phyloP scores from a whole-genome alignment of 1,140 invertebrate genomes.

The Cryptotermes secundus region DNA sequence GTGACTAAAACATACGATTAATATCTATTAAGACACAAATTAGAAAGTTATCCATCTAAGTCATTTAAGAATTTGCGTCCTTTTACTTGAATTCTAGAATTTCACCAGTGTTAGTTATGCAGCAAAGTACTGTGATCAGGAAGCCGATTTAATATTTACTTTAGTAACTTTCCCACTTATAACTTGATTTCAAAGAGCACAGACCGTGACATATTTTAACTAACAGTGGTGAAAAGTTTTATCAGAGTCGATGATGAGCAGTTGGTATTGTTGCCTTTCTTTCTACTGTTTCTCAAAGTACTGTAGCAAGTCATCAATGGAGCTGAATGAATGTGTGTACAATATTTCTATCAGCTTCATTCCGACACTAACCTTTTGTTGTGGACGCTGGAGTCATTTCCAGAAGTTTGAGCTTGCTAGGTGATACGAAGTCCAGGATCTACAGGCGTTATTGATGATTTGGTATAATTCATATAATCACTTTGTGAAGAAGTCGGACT shows the following conservation, averaged over 20 bases:
- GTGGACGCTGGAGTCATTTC: not conserved
- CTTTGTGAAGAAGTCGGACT: not conserved
- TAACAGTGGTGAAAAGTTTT: not conserved
- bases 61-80: not conserved
- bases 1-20: not conserved
- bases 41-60: no score
- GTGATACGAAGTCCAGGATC: not conserved
- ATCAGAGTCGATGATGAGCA: not conserved
- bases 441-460: no score
- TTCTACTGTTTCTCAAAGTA: not conserved
- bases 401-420: not conserved
- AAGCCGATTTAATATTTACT: not conserved
- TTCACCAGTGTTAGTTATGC: not conserved
- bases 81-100: not conserved
- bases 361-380: not conserved
- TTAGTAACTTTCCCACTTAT: not conserved
- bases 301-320: not conserved
- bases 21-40: not conserved
- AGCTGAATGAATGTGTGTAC: not conserved
- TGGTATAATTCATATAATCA: not conserved
- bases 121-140: not conserved
- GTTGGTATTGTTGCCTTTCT: not conserved
- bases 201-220: not conserved
- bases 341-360: not conserved
- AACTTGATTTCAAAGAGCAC: not conserved